Conservation (phyloP, 1,140 invertebrate species). For the Aleiodes sp. region DNA sequence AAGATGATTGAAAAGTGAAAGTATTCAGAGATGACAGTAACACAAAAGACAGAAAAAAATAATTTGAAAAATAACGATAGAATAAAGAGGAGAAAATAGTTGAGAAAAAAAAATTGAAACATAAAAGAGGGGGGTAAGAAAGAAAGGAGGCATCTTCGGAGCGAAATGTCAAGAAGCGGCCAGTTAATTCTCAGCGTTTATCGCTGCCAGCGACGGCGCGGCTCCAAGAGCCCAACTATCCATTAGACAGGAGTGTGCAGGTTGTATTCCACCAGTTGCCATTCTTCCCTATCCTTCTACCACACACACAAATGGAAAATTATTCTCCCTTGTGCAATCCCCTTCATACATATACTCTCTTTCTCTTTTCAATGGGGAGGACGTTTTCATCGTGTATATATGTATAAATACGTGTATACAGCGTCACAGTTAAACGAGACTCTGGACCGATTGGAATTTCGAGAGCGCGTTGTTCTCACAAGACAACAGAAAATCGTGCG, state of each 20-base stretch:
- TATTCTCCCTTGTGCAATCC: not conserved
- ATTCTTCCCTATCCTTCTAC: conserved; percentile 41
- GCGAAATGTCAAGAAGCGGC: conserved; percentile 55
- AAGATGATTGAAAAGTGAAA: conserved; percentile 13
- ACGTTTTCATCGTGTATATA: not conserved
- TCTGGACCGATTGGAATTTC: conserved; percentile 30
- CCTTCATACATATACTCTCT: not conserved
- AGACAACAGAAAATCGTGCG: conserved; percentile 1
- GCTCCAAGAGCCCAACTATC: conserved; percentile 48
- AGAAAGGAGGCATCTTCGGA: conserved; percentile 34
- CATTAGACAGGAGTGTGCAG: conserved; percentile 55
- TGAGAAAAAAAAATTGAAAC: not conserved
- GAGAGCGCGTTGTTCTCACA: conserved; percentile 28
- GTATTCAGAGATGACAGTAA: conserved; percentile 1
- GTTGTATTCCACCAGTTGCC: conserved; percentile 41
- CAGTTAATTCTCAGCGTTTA: conserved; percentile 56
- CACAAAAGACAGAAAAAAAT: conserved; percentile 5
- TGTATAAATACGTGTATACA: too few relatives aligned
- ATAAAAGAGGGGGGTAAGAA: conserved; percentile 20
- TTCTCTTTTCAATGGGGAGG: too few relatives aligned
- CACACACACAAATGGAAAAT: conserved; percentile 25
- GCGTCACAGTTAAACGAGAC: conserved; percentile 16
- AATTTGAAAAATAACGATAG: not conserved
- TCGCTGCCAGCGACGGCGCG: conserved; percentile 37
- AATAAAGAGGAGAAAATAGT: not conserved